These are phyloP conservation scores for Lymantria dispar DNA, from an alignment of 2,888 invertebrate species.

Conservation along the genomic window DNA sequence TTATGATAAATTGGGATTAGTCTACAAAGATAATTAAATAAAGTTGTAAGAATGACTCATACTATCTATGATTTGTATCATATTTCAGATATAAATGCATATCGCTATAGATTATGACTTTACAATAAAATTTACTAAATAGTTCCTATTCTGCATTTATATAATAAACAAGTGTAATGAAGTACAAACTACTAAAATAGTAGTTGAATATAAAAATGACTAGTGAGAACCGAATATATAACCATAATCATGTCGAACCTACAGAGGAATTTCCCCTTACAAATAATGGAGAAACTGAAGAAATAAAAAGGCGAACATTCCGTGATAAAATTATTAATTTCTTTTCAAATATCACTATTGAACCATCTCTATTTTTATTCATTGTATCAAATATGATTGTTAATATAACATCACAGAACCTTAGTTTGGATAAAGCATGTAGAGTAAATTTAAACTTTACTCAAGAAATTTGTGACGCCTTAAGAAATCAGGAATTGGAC, in stretches of 20 bases:
- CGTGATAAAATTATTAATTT: slow-evolving; percentile 35
- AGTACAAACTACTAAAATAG: slow-evolving; percentile 6
- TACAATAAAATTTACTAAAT: slow-evolving; percentile 12
- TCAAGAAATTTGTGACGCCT: neutral
- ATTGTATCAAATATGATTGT: slow-evolving; percentile 66
- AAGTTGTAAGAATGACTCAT: slow-evolving; percentile 8
- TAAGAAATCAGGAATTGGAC: neutral
- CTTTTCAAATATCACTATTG: slow-evolving; percentile 54
- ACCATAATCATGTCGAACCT: slow-evolving; percentile 10
- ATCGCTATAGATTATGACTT: slow-evolving; percentile 18
- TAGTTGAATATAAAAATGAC: slow-evolving; percentile 12
- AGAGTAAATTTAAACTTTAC: neutral
- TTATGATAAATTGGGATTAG: neutral
- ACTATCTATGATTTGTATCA: slow-evolving; percentile 9
- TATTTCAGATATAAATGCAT: slow-evolving; percentile 13
- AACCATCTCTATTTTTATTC: slow-evolving; percentile 56
- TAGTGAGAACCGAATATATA: slow-evolving; percentile 3
- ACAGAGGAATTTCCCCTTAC: slow-evolving; percentile 25
- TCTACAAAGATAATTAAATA: neutral
- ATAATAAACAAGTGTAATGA: slow-evolving; percentile 16
- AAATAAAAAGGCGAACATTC: slow-evolving; percentile 30
- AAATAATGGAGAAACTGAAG: slow-evolving; percentile 14
- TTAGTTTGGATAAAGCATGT: neutral
- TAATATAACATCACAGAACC: slow-evolving; percentile 38
- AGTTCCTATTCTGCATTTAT: slow-evolving; percentile 12